Conservation (phyloP, 2,113 vertebrate species). For the Alligator mississippiensis region DNA sequence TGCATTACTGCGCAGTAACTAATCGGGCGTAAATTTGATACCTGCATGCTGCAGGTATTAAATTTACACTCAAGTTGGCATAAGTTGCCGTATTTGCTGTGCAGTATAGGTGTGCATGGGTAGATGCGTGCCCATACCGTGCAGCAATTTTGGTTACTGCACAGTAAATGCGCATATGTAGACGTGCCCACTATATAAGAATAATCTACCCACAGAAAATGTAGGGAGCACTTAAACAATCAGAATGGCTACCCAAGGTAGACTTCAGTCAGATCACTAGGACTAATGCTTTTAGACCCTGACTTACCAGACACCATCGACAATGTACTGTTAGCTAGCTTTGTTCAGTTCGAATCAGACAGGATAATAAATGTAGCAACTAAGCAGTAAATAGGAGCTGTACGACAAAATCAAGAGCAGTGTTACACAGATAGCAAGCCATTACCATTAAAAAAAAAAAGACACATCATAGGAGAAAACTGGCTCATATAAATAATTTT, state of each 20-base stretch:
- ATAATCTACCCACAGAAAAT: neutral
- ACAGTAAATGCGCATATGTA: too few species aligned
- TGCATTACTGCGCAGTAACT: too few species aligned
- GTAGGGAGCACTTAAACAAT: neutral
- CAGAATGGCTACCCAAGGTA: neutral
- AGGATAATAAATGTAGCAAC: neutral
- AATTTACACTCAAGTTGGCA: too few species aligned
- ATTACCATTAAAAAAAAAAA: neutral
- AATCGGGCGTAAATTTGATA: too few species aligned
- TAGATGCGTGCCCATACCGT: too few species aligned
- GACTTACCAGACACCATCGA: neutral
- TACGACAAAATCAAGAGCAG: neutral
- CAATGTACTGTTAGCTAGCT: neutral
- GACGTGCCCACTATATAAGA: neutral
- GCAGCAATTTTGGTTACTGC: too few species aligned
- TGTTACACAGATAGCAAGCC: neutral
- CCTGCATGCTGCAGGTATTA: too few species aligned
- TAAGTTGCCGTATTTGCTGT: too few species aligned
- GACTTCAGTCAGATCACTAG: neutral
- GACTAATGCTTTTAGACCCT: too few species aligned
- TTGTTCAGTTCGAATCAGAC: neutral
- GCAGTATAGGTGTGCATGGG: too few species aligned
- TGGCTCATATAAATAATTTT: fast-evolving
- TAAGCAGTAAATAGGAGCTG: neutral
- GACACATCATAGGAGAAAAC: neutral